phyloP scores from a whole-genome alignment of 2,113 vertebrate genomes.

The Anguilla japonica region DNA sequence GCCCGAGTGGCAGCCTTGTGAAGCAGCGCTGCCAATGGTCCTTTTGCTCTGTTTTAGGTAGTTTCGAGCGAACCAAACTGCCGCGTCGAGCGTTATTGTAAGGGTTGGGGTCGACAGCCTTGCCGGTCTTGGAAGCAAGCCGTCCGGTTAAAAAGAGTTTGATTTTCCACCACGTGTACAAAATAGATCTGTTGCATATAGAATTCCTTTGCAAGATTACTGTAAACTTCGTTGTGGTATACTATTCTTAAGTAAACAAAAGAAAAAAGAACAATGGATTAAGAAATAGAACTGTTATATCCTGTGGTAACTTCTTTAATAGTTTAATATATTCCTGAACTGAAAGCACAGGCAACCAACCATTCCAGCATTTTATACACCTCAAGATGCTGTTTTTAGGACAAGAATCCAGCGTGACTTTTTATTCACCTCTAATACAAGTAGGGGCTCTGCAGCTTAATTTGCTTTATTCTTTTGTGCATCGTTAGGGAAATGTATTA shows the following conservation, averaged over 20 bases:
- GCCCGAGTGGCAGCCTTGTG: background rate
- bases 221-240: conserved; percentile 67
- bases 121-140: conserved; percentile 30
- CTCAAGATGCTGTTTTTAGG: conserved; percentile 41
- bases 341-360: conserved; percentile 62
- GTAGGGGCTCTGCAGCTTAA: conserved; percentile 54
- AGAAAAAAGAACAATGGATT: conserved; percentile 52
- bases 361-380: conserved; percentile 55
- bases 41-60: background rate
- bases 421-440: conserved; percentile 52
- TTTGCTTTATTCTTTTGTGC: conserved; percentile 22
- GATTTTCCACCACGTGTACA: conserved; percentile 64
- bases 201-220: conserved; percentile 65
- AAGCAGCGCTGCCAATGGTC: background rate
- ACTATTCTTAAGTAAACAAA: conserved; percentile 56
- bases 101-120: background rate
- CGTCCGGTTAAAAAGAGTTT: conserved; percentile 41
- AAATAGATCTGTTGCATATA: conserved; percentile 58
- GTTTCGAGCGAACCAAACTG: background rate
- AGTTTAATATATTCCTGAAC: conserved; percentile 45
- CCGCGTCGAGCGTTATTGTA: background rate
- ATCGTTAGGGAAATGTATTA: conserved; percentile 50
- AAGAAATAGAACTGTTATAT: conserved; percentile 44
- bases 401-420: conserved; percentile 42
- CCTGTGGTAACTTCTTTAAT: conserved; percentile 38